Base-by-base conservation (phyloP, 2,888 invertebrate genomes). In the Mactromeris polynyma region DNA sequence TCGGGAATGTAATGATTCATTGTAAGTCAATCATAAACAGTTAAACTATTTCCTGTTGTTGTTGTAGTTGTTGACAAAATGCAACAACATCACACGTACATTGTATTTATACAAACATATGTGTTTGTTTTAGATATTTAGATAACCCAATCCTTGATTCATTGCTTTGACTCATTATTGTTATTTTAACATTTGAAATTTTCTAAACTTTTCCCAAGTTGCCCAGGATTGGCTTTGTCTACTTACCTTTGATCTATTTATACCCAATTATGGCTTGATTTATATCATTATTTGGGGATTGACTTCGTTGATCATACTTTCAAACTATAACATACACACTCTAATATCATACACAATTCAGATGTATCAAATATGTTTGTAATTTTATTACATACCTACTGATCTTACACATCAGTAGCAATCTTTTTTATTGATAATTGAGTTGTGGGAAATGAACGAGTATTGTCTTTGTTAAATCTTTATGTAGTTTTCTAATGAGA, bases 211-310 rank as follows among this genome's bases (percentile, higher is more conserved):
- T 73, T 36, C 33, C 36, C 73, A 17, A 14, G 1, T 73, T 73
- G 14, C 9, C 14, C 6, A 36, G 73, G 73, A 73, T 73, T 33
- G 36, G 73, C 33, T 73, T 73, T 33, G 73, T 73, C 26, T 33
- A 2, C 17, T 73, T 9, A 17, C 46, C 73, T 73, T 73, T 73
- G 73, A 73, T 73, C 36, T 33, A 73, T 73, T 73, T 73, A 33
- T 73, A 3, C 36, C 36, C 31, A 73, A 73, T 73, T 73, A 73
- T 73, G 36, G 33, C 33, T 33, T 73, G 73, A 73, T 73, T 73
- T 73, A 73, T 73, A 73, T 33, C 73, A 73, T 73, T 73, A 73
- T 73, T 17, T 73, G 14, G 26, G 73, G 73, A 73, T 73, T 17
- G 36, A 36, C 73, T 73, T 36, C 73, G 17, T 73, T 73, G 73